Evolutionary conservation across 2,797 vertebrate species (phyloP).

Genomic region (Onychomys leucogaster): DNA sequence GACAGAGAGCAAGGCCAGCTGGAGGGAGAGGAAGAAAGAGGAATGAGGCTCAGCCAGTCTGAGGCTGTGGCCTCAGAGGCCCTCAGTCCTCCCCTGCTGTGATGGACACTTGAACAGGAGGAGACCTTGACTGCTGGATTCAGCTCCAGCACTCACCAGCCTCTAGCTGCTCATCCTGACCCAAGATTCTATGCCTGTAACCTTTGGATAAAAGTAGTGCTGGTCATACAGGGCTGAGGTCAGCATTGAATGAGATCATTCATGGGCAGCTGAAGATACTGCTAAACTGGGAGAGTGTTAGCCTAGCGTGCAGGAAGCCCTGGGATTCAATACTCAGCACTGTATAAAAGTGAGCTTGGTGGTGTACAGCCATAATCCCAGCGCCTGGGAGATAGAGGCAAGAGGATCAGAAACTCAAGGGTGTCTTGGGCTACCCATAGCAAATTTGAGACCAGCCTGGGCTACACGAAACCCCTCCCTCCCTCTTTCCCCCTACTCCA

Average conservation of each 20-base stretch:
- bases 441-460: not conserved
- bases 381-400: not conserved
- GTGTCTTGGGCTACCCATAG: not conserved
- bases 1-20: constrained; percentile 6
- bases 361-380: not conserved
- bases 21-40: not conserved
- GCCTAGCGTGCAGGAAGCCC: not conserved
- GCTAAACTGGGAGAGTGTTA: not conserved
- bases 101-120: not conserved
- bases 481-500: not conserved
- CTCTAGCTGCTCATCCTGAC: not conserved
- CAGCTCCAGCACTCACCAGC: not conserved
- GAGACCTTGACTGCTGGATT: not conserved
- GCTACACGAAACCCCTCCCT: not conserved
- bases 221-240: not conserved
- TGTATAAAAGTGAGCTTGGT: not conserved
- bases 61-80: not conserved
- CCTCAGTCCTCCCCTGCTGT: not conserved
- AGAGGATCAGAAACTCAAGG: not conserved
- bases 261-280: not conserved
- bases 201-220: not conserved
- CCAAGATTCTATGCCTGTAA: not conserved
- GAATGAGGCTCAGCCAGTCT: not conserved
- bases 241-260: not conserved
- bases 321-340: not conserved